phyloP scores from a whole-genome alignment of 1,140 invertebrate species.

The Drosophila biarmipes region DNA sequence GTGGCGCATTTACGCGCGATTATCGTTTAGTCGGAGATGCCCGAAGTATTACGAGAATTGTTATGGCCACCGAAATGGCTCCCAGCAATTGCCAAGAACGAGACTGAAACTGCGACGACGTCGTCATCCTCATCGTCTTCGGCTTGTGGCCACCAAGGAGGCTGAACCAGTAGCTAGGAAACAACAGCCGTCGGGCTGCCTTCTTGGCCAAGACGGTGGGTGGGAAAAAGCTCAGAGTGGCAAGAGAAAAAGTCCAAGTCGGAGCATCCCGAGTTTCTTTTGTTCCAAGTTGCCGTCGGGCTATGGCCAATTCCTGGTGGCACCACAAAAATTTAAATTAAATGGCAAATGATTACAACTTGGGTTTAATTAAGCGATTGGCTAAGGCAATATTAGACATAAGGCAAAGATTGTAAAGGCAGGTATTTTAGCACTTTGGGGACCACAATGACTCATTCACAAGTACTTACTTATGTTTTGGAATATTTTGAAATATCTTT shows the following conservation, averaged over 20 bases:
- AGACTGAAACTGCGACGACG: slow-evolving; percentile 17
- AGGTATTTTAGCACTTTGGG: too few species aligned
- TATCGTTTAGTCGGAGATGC: slow-evolving; percentile 81
- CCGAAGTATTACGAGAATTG: slow-evolving; percentile 83
- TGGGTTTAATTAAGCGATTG: not conserved
- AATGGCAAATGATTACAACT: slow-evolving; percentile 1
- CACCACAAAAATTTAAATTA: slow-evolving; percentile 11
- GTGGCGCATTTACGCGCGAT: slow-evolving; percentile 82
- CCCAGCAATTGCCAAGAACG: slow-evolving; percentile 53
- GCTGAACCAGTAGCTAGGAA: slow-evolving; percentile 13
- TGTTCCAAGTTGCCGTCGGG: slow-evolving; percentile 16
- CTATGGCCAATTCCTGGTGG: slow-evolving; percentile 4
- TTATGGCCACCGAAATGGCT: slow-evolving; percentile 78
- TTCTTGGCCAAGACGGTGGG: slow-evolving; percentile 13
- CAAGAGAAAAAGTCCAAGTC: not conserved
- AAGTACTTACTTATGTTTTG: too few species aligned
- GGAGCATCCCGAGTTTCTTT: slow-evolving; percentile 4
- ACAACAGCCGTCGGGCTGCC: slow-evolving; percentile 5
- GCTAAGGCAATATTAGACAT: not conserved
- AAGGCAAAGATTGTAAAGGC: not conserved
- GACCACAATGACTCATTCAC: too few species aligned
- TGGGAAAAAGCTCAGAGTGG: slow-evolving; percentile 8
- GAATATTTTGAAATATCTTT: too few species aligned
- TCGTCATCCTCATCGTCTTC: slow-evolving; percentile 23
- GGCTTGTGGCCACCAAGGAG: slow-evolving; percentile 33